Percentiles rank a stretch among this genome's conserved stretches.
Evolutionary conservation across 2,797 vertebrate species (phyloP).

Genomic region (Menidia menidia): DNA sequence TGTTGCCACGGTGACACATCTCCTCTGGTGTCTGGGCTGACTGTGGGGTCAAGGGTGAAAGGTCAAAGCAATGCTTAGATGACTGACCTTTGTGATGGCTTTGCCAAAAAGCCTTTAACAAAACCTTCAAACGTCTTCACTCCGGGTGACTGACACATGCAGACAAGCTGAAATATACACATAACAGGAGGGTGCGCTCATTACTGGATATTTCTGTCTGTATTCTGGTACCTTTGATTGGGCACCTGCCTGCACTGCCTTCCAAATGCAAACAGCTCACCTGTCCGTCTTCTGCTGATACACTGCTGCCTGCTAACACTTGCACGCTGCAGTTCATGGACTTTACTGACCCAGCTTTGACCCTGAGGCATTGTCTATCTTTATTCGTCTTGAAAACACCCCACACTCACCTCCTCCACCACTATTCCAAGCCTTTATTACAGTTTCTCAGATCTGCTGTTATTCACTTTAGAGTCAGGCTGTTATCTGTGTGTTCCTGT

Average conservation of each 20-base stretch:
- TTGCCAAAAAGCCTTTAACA: slow-evolving; percentile 53
- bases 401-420: slow-evolving; percentile 78
- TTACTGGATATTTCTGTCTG: neutral
- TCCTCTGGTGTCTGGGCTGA: slow-evolving; percentile 39
- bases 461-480: slow-evolving; percentile 44
- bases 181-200: neutral
- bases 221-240: neutral
- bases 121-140: slow-evolving; percentile 46
- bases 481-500: slow-evolving; percentile 14
- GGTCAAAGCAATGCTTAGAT: slow-evolving; percentile 72
- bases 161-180: neutral
- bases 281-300: slow-evolving; percentile 35
- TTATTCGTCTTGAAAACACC: slow-evolving; percentile 70
- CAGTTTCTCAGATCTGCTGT: slow-evolving; percentile 85
- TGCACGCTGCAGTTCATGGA: slow-evolving; percentile 84
- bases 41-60: slow-evolving; percentile 69
- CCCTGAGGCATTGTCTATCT: slow-evolving; percentile 83
- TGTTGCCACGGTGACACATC: slow-evolving; percentile 58
- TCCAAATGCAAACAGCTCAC: slow-evolving; percentile 49
- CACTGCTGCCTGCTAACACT: slow-evolving; percentile 62
- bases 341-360: slow-evolving; percentile 90
- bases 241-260: slow-evolving; percentile 24
- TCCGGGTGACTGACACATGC: slow-evolving; percentile 8
- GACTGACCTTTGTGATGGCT: slow-evolving; percentile 57
- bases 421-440: slow-evolving; percentile 71